Base-by-base conservation (phyloP, 1,140 invertebrate genomes). In the Lepidurus apus region DNA sequence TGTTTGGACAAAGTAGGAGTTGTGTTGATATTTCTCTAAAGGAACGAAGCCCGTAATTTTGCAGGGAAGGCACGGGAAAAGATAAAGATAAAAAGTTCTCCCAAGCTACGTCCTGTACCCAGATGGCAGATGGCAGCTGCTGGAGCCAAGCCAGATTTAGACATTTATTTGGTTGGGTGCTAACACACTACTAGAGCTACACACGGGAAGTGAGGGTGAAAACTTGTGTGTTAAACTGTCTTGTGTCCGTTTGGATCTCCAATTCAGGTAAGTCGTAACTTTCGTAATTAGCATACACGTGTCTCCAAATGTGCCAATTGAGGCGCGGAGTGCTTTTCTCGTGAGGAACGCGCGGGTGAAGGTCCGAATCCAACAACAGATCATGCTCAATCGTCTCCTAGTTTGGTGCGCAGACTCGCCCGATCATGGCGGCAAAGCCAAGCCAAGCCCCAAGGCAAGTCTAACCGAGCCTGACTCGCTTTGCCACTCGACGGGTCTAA, bases 101-200 rank as follows among this genome's bases (percentile, higher is more conserved):
- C 53, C 53, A n/a, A 13, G 53, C 53, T 65, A 65, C 53, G 53
- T 65, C 53, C 53, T 65, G 21, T 21, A 21, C 53, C 53, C 53
- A 65, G 53, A 65, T 65, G 53, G 53, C 53, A 65, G 53, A 65
- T 65, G 53, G 53, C 53, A 65, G 53, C 53, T 65, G 53, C 53
- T 65, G 53, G 53, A 65, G 53, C 53, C 53, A 65, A 65, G 53
- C 53, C 53, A 65, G 53, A 65, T 65, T 65, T 65, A 65, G 53
- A 65, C 53, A 65, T 65, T 65, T 65, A 65, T 65, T 65, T 65
- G 53, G 53, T 65, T 65, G 53, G 53, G 53, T 65, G 53, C 53
- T 65, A 65, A 65, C 53, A 65, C 21, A 65, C 53, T 65, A 65
- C 53, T 34, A 65, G 17, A 65, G 53, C 53, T 65, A 65, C 53